Evolutionary conservation across 2,797 vertebrate genomes (phyloP).

Genomic region (Helostoma temminkii): DNA sequence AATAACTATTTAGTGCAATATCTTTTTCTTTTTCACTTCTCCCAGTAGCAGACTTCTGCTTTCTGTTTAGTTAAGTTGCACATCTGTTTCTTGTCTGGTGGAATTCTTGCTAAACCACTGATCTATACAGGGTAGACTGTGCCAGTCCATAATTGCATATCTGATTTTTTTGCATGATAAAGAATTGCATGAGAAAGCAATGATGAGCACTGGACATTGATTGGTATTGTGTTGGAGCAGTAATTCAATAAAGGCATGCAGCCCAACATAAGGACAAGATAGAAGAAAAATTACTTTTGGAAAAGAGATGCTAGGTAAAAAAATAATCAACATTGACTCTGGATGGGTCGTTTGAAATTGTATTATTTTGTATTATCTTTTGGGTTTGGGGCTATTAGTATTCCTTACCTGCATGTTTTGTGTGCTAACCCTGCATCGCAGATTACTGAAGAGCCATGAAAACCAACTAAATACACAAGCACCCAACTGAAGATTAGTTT

Average conservation of each 20-base stretch:
- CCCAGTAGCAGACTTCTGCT: background rate
- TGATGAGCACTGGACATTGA: background rate
- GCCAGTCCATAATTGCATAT: background rate
- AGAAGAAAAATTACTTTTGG: background rate
- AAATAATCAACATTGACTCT: background rate
- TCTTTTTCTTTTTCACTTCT: constrained; percentile 6
- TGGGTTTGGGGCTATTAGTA: constrained; percentile 37
- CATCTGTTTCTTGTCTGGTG: background rate
- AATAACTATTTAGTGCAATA: constrained; percentile 1
- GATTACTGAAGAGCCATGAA: constrained; percentile 51
- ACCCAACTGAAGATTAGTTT: constrained; percentile 56
- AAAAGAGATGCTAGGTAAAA: background rate
- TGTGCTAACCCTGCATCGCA: constrained; percentile 25
- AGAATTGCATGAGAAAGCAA: background rate
- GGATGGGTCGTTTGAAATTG: background rate
- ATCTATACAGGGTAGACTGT: background rate
- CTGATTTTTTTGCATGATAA: background rate
- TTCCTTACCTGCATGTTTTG: constrained; percentile 37
- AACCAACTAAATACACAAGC: constrained; percentile 44
- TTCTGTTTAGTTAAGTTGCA: background rate
- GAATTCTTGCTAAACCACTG: background rate
- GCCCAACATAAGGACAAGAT: background rate
- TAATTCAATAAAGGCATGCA: background rate
- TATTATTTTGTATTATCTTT: no score
- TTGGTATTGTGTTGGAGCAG: background rate